Evolutionary conservation across 2,113 vertebrate genomes (phyloP).

Genomic region (Odocoileus virginianus): DNA sequence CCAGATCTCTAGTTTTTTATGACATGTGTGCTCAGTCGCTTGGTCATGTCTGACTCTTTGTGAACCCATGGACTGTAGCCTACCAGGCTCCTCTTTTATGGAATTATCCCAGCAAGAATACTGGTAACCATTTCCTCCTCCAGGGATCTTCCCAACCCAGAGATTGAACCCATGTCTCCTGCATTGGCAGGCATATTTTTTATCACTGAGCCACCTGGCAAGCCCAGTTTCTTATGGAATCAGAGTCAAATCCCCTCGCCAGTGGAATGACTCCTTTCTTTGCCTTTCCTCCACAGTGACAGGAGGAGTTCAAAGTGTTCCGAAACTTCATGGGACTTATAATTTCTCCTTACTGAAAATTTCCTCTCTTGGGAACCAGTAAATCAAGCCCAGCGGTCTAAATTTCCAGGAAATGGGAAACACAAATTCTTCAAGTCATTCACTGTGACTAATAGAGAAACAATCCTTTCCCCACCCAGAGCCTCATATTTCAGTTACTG

Average conservation of each 20-base stretch:
- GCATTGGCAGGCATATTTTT: background rate
- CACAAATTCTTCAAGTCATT: background rate
- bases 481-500: background rate
- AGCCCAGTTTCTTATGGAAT: background rate
- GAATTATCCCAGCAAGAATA: background rate
- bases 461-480: background rate
- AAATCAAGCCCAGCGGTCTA: background rate
- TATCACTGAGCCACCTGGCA: background rate
- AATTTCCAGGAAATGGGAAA: background rate
- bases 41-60: background rate
- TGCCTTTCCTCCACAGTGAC: background rate
- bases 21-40: background rate
- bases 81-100: background rate
- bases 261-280: background rate
- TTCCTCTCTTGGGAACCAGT: background rate
- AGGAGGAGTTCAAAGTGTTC: background rate
- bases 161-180: background rate
- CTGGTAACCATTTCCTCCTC: background rate
- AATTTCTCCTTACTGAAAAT: background rate
- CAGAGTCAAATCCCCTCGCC: background rate
- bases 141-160: background rate
- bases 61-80: background rate
- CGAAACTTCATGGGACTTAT: background rate
- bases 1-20: background rate
- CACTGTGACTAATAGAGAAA: background rate